Evolutionary conservation across 30 jellyfish, hydroid and myxozoan genomes (phyloP), one percentile per base, ranked within the genome.

Genomic region (Haliclystus octoradiatus): DNA sequence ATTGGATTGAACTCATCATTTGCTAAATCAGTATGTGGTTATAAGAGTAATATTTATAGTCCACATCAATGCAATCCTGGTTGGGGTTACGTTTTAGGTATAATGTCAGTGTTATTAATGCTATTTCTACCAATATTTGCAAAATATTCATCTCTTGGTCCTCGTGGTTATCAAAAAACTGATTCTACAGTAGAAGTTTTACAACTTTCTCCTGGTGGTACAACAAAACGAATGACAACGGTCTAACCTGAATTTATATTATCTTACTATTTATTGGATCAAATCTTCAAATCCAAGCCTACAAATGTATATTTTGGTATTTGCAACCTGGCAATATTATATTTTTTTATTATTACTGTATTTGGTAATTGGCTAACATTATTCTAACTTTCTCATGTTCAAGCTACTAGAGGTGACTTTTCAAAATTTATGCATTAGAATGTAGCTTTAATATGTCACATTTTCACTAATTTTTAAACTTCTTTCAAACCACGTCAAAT

Each of bases 1-100:
- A 92, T 84, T 71, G 95, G 95, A 52, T 73, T 84, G 50, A 76
- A 84, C 57, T 84, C 92, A 26, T 65, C 82, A 3, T 84, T 84
- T 49, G 95, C 86, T 2, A 82, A 69, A 60, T 63, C 61, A 22
- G 79, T 76, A 24, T 84, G 95, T 28, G 95, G 95, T 22, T 53
- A 77, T 1, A 75, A 65, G 3, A 79, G 92, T 0, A 47, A 66
- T 70, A 84, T 84, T 92, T 84, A 62, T 75, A 34, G 52, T 46
- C 71, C 95, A 0, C 92, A 87, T 3, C 66, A 71, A 52, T 84
- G 95, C 68, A 86, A 84, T 28, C 74, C 77, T 13, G 85, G 92
- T 0, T 84, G 95, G 95, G 95, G 95, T 32, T 84, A 84, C 34
- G 92, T 84, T 14, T 63, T 84, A 4, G 2, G 85, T 33, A 84